Conservation (phyloP, 23 tunicate species). For the Botrylloides violaceus region DNA sequence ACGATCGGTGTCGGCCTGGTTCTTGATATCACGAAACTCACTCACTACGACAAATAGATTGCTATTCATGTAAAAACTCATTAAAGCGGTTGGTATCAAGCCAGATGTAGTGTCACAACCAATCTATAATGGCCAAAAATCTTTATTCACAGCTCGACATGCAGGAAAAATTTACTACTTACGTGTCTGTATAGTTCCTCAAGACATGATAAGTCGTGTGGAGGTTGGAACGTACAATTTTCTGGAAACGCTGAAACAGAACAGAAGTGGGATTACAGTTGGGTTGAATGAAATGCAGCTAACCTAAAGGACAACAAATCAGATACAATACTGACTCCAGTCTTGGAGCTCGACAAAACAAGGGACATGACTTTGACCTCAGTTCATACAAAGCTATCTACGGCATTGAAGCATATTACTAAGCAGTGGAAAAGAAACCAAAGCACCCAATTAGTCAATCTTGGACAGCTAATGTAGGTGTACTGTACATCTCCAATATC, state of each 20-base stretch:
- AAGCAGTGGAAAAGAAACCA: too few species aligned
- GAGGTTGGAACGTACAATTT: slow-evolving; percentile 2
- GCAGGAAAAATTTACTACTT: too few species aligned
- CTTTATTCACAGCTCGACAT: too few species aligned
- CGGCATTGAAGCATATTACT: too few species aligned
- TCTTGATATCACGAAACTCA: slow-evolving; percentile 1
- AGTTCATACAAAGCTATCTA: too few species aligned
- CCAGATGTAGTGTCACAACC: slow-evolving; percentile 13
- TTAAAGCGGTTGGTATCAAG: neutral
- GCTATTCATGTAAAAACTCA: neutral
- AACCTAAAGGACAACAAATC: neutral
- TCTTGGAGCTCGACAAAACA: neutral
- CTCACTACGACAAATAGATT: neutral
- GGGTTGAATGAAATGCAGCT: neutral
- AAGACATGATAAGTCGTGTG: slow-evolving; percentile 13
- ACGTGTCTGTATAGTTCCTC: neutral
- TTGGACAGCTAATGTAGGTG: too few species aligned
- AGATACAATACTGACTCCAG: neutral
- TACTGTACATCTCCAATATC: neutral
- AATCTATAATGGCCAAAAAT: slow-evolving; percentile 6
- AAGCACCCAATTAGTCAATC: too few species aligned
- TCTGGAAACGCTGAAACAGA: slow-evolving; percentile 16
- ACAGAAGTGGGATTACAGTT: too few species aligned
- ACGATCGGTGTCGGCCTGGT: neutral
- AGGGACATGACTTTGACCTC: too few species aligned